Percentiles rank a stretch among this genome's conserved stretches.
phyloP scores from a whole-genome alignment of 2,888 invertebrate species.

The Allacma fusca region DNA sequence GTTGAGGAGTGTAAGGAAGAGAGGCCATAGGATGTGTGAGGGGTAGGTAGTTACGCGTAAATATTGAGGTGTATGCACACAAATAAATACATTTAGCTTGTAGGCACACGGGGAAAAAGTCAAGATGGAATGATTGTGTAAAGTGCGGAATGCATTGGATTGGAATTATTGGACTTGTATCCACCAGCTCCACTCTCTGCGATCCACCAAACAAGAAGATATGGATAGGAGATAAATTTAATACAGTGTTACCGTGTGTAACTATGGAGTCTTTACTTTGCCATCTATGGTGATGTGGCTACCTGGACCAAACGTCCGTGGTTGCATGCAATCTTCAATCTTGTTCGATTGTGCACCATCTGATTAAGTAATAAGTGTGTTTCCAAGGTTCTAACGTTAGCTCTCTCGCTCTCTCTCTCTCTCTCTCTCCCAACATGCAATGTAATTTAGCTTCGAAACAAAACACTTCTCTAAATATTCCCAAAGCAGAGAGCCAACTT shows the following conservation, averaged over 20 bases:
- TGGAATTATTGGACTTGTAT: constrained; percentile 2
- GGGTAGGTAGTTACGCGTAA: neutral
- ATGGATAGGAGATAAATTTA: constrained; percentile 21
- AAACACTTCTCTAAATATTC: neutral
- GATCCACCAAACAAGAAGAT: neutral
- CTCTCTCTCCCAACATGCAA: neutral
- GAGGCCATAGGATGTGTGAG: neutral
- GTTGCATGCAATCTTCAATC: constrained; percentile 20
- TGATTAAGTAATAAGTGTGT: constrained; percentile 12
- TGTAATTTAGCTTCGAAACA: neutral
- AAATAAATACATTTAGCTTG: constrained; percentile 29
- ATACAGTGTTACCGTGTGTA: neutral
- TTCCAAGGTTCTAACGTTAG: constrained; percentile 16
- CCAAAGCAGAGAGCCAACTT: neutral
- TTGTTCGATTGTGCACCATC: constrained; percentile 10
- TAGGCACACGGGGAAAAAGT: constrained; percentile 27
- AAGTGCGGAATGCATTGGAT: constrained; percentile 18
- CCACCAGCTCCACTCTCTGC: neutral
- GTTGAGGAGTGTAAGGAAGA: too few species aligned
- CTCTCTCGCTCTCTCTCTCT: neutral
- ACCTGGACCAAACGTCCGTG: constrained; percentile 10
- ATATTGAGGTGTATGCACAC: neutral
- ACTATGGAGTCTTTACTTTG: constrained; percentile 11
- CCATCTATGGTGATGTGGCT: constrained; percentile 28
- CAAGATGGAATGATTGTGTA: constrained; percentile 22